Evolutionary conservation across 2,113 vertebrate genomes (phyloP), one percentile per base, ranked within the genome.

Genomic region (Dascyllus trimaculatus): DNA sequence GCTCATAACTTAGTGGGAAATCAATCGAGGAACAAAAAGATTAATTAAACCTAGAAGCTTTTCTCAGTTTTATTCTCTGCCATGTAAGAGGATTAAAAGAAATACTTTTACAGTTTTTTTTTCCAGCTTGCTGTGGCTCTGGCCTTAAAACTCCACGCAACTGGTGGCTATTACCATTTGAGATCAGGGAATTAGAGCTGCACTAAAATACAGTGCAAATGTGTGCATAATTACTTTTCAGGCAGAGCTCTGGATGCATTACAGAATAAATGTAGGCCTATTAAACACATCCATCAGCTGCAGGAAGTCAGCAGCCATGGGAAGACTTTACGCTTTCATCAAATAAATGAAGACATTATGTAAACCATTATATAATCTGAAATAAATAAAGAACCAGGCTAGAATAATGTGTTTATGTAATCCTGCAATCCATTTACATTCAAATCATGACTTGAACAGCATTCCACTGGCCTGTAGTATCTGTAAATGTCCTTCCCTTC

Each of bases 281-380:
- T 71, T 29, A 67, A 18, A 38, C 49, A 49, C 60, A 71, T 53
- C 21, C 29, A 24, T 74, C 22, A 26, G 64, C 46, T 25, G 48
- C 22, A 68, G 69, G 35, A 66, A 53, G 61, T 76, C 54, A 58
- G 24, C 63, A 24, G 25, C 26, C 62, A 66, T 54, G 57, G 45
- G 40, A 71, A 49, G 58, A 87, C 60, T 19, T 65, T 80, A 22
- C 48, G 52, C 51, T 52, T 82, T 61, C 45, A 72, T 84, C 49
- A 59, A 73, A 82, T 56, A 75, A 29, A 29, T 68, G 61, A 69
- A 75, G 45, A 32, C 18, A 40, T 88, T 74, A 57, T 21, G 19
- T 79, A 85, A 90, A 81, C 22, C 10, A 64, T 85, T 88, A 79
- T 67, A 70, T 80, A 84, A 87, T 77, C 21, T 10, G 5, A 70